Evolutionary conservation across 1,140 invertebrate genomes (phyloP).

Genomic region (Oedothorax gibbosus): DNA sequence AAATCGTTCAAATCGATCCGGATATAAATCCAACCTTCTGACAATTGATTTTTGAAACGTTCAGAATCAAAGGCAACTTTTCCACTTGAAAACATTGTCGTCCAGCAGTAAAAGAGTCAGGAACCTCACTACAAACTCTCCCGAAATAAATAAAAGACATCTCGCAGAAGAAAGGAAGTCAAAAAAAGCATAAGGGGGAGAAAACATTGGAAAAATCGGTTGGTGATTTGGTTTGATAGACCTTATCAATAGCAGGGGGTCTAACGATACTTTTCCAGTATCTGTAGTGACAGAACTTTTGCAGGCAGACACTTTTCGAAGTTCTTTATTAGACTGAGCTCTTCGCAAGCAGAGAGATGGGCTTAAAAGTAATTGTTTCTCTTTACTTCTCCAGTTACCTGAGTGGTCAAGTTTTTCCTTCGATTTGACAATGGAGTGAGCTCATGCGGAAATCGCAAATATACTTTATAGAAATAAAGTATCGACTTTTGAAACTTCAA

Average conservation of each 20-base stretch:
- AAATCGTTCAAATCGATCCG: constrained; percentile 41
- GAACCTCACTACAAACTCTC: constrained; percentile 22
- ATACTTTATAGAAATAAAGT: neutral
- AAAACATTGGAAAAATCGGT: constrained; percentile 43
- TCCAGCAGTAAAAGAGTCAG: constrained; percentile 15
- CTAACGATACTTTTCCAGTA: constrained; percentile 34
- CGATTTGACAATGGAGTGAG: constrained; percentile 15
- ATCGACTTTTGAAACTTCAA: too few species aligned
- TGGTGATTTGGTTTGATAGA: constrained; percentile 51
- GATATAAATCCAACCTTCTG: constrained; percentile 47
- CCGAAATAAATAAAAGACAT: constrained; percentile 29
- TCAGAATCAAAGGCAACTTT: constrained; percentile 48
- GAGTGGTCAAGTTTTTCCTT: constrained; percentile 23
- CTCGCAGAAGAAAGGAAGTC: constrained; percentile 1
- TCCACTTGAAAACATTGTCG: constrained; percentile 39
- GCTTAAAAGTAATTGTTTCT: constrained; percentile 47
- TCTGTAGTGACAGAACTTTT: constrained; percentile 43
- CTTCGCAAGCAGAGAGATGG: constrained; percentile 24
- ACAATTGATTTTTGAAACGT: constrained; percentile 57
- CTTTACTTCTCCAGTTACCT: constrained; percentile 30
- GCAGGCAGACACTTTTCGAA: constrained; percentile 15
- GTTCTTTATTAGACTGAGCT: constrained; percentile 35
- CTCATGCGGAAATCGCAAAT: neutral
- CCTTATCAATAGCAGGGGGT: constrained; percentile 31
- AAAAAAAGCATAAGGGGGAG: neutral